phyloP scores from a whole-genome alignment of 1,140 invertebrate genomes.

The Drosophila littoralis region DNA sequence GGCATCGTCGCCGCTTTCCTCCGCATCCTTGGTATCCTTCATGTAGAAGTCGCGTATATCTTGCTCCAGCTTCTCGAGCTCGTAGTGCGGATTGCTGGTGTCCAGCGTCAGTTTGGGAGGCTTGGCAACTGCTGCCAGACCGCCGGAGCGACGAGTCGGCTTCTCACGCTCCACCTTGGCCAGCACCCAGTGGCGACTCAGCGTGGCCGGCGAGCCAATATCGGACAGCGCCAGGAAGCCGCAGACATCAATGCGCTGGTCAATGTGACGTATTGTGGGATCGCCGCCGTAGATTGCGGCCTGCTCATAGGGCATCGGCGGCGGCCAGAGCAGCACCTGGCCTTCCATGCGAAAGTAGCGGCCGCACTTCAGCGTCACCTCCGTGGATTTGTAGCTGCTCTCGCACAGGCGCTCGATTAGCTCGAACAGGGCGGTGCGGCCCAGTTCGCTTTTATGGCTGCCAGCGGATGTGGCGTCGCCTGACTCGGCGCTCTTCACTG shows the following conservation, averaged over 20 bases:
- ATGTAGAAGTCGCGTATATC: conserved; percentile 85
- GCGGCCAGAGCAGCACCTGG: conserved; percentile 90
- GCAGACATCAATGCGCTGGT: conserved; percentile 89
- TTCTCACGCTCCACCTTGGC: conserved; percentile 86
- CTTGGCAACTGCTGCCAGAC: conserved; percentile 39
- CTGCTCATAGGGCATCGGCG: conserved; percentile 85
- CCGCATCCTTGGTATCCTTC: conserved; percentile 85
- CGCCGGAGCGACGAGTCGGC: conserved; percentile 55
- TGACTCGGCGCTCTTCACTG: conserved; percentile 48
- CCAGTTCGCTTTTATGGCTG: conserved; percentile 84
- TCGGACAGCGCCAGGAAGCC: conserved; percentile 93
- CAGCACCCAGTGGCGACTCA: conserved; percentile 95
- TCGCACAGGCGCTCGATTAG: conserved; percentile 91
- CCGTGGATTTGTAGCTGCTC: conserved; percentile 91
- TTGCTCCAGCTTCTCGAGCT: conserved; percentile 85
- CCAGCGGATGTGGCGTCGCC: conserved; percentile 13
- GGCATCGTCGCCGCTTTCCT: conserved; percentile 84
- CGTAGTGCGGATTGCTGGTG: conserved; percentile 83
- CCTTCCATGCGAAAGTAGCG: conserved; percentile 88
- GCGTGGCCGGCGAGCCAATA: conserved; percentile 96
- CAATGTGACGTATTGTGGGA: conserved; percentile 45
- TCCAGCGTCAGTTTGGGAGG: conserved; percentile 65
- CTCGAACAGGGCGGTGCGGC: conserved; percentile 85
- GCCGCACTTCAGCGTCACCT: conserved; percentile 91
- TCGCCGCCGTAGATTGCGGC: conserved; percentile 30